Evolutionary conservation across 2,113 vertebrate genomes (phyloP).

Genomic region (Theristicus caerulescens): DNA sequence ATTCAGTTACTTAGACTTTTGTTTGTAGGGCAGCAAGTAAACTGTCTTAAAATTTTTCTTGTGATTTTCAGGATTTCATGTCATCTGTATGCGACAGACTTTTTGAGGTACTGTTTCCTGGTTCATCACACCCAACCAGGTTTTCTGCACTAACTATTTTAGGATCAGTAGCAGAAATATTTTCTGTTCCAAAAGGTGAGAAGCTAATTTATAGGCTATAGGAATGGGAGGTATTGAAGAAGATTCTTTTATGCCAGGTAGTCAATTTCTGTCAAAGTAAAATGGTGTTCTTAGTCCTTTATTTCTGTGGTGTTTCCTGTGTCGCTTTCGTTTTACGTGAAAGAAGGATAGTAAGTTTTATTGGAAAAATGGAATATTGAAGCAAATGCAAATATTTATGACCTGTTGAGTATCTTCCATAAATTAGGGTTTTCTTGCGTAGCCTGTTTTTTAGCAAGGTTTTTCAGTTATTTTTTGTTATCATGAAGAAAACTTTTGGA

Average conservation of each 20-base stretch:
- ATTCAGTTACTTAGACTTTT: neutral
- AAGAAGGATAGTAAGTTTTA: neutral
- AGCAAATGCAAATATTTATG: neutral
- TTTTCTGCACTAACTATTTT: conserved; percentile 88
- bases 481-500: neutral
- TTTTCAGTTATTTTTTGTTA: neutral
- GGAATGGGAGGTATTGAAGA: neutral
- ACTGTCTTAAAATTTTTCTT: neutral
- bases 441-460: neutral
- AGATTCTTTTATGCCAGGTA: neutral
- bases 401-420: neutral
- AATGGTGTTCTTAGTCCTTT: neutral
- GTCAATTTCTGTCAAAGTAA: neutral
- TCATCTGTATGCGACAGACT: conserved; percentile 83
- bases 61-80: conserved; percentile 83
- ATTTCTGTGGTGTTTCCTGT: neutral
- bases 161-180: conserved; percentile 83
- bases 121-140: conserved; percentile 89
- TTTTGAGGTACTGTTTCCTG: conserved; percentile 86
- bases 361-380: neutral
- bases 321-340: neutral
- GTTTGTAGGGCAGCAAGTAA: neutral
- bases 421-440: neutral
- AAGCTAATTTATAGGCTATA: neutral
- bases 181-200: conserved; percentile 73